Evolutionary conservation across 2,113 vertebrate genomes (phyloP).

Genomic region (Chrysemys picta): DNA sequence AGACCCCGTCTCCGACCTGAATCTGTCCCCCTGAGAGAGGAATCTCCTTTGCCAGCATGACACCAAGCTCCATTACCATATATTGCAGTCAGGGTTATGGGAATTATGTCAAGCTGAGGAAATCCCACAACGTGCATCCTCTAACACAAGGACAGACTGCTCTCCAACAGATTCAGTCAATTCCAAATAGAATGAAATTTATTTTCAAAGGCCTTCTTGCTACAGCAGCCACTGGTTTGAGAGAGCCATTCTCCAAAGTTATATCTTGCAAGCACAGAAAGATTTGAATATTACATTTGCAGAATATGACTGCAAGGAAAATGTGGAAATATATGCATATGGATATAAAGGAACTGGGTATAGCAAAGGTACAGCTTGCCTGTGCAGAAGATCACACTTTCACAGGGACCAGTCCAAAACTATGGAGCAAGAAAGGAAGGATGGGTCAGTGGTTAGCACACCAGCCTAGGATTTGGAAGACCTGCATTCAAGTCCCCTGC

Average conservation of each 20-base stretch:
- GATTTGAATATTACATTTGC: neutral
- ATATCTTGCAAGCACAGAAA: neutral
- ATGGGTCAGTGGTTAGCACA: neutral
- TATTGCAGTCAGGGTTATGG: neutral
- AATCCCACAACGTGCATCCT: neutral
- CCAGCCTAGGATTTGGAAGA: neutral
- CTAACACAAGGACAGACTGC: neutral
- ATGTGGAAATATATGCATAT: neutral
- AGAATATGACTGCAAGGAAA: neutral
- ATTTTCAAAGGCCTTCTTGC: neutral
- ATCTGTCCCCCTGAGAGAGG: neutral
- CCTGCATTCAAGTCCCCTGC: neutral
- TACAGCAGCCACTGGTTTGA: neutral
- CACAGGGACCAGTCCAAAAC: neutral
- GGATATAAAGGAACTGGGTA: neutral
- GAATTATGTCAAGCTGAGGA: neutral
- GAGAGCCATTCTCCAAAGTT: neutral
- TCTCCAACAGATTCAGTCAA: neutral
- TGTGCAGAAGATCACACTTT: neutral
- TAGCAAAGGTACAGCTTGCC: neutral
- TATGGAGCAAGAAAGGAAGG: neutral
- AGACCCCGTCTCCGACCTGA: neutral
- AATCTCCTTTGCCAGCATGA: neutral
- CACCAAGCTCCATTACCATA: neutral
- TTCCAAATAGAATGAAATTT: neutral